Base-by-base conservation (phyloP, 1,140 invertebrate genomes). In the Arctopsyche grandis region DNA sequence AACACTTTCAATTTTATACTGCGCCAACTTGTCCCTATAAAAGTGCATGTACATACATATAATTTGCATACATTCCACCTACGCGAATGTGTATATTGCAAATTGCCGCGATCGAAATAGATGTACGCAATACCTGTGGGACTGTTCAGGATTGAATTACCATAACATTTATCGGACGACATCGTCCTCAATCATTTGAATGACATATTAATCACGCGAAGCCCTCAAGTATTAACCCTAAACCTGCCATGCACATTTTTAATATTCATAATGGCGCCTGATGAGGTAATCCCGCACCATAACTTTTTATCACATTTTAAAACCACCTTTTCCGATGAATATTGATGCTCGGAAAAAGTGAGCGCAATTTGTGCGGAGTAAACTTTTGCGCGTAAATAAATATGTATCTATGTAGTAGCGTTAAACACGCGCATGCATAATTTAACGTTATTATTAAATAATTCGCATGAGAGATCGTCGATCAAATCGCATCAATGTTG, bases 121-220 rank as follows among this genome's bases (percentile, higher is more conserved):
- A 38, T 38, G 3, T 1, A 38, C 29, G 29, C 29, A 7, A 38
- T 38, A 38, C 29, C 29, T 38, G 3, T 38, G 29, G 29, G 29
- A 24, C 22, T 24, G 29, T 29, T 29, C 29, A 26, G 26, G 66
- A 69, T 69, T 26, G 66, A 69, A 69, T 69, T 24, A 69, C 66
- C 24, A 60, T 60, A 60, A 60, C 19, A 69, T 69, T 69, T 69
- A 69, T 69, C 22, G 66, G 29, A 38, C 66, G 26, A 69, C 66
- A 69, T 29, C 66, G 12, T 43, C 29, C 26, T 69, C 66, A 29
- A 69, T 69, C 66, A 69, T 69, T 38, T 26, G 66, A 69, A 69
- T 69, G 66, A 69, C 66, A 69, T 69, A 69, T 69, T 69, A 69
- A 69, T 69, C 66, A 24, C 16, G 14, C 66, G 22, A 69, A 24